These are phyloP conservation scores for Hipposideros larvatus DNA, from an alignment of 2,797 vertebrate species.

Conservation along the genomic window DNA sequence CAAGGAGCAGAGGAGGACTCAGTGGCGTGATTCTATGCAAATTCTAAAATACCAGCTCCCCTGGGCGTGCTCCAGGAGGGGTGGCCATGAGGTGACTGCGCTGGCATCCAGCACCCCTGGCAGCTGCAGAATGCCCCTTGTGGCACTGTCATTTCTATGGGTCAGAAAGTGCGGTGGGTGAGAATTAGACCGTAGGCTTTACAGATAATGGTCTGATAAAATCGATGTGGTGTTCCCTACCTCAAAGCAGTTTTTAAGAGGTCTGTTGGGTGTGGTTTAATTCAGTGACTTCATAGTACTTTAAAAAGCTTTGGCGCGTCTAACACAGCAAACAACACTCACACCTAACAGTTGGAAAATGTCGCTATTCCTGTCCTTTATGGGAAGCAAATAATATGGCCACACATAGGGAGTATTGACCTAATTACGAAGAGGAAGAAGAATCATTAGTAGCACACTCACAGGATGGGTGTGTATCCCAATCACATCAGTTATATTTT, in stretches of 20 bases:
- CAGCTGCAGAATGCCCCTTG: background rate
- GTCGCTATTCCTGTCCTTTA: background rate
- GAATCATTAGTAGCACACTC: too few relatives aligned
- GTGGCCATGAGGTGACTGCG: conserved; percentile 11
- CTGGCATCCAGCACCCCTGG: background rate
- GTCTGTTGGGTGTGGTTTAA: background rate
- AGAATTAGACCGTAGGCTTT: background rate
- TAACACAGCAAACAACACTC: too few relatives aligned
- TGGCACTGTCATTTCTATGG: rapidly evolving
- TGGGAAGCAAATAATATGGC: background rate
- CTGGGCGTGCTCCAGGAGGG: background rate
- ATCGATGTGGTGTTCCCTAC: background rate
- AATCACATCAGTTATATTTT: background rate
- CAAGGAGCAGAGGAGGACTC: background rate
- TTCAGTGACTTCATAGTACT: background rate
- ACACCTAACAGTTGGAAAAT: background rate
- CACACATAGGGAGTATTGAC: background rate
- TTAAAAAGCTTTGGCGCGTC: background rate
- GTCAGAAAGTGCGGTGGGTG: rapidly evolving
- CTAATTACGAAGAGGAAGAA: background rate
- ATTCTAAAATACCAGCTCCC: background rate
- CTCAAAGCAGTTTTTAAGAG: background rate
- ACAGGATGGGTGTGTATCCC: background rate
- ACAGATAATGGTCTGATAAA: background rate
- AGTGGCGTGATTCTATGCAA: background rate